Base-by-base conservation (phyloP, 2,888 invertebrate genomes). In the Torymus tubicola region DNA sequence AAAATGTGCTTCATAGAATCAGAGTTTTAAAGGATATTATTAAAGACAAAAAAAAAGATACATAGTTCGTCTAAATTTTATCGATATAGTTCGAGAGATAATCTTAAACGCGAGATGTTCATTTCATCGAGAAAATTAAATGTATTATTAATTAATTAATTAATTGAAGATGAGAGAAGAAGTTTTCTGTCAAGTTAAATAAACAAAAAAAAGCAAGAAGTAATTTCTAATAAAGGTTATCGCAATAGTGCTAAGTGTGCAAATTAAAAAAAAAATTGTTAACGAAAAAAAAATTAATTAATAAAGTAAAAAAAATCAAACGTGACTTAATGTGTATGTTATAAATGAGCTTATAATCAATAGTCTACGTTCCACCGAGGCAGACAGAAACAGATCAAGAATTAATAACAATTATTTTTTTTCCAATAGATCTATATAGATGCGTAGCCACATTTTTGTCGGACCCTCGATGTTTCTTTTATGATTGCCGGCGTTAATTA, bases 311-410 rank as follows among this genome's bases (percentile, higher is more conserved):
- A 60, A 14, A 68, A 68, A 75, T 75, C 68, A 68, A 68, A 75
- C 16, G 64, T 64, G 57, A 65, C 50, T 75, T 42, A 57, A 73
- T 68, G 42, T 74, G 12, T 57, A 52, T 42, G 42, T 42, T 42
- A 42, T 24, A 52, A 53, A 60, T 52, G 68, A 75, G 75, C 75
- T 75, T 68, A 68, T 61, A 75, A 75, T 74, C 65, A 75, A 61
- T 75, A 68, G 68, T 31, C 16, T 21, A n/a, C 12, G 42, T 42
- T 42, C 8, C 42, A 42, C 8, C 8, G 42, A 42, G 42, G 8
- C 42, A 42, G 42, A 42, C 42, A 8, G 42, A 42, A 8, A 42
- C 42, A 42, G 42, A 42, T 42, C 42, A 42, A 42, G 42, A 42
- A 42, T 31, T 31, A 31, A 31, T 42, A 8, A 42, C 42, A 42